Base-by-base conservation (phyloP, 1,140 invertebrate species). In the Drosophila lacteicornis region DNA sequence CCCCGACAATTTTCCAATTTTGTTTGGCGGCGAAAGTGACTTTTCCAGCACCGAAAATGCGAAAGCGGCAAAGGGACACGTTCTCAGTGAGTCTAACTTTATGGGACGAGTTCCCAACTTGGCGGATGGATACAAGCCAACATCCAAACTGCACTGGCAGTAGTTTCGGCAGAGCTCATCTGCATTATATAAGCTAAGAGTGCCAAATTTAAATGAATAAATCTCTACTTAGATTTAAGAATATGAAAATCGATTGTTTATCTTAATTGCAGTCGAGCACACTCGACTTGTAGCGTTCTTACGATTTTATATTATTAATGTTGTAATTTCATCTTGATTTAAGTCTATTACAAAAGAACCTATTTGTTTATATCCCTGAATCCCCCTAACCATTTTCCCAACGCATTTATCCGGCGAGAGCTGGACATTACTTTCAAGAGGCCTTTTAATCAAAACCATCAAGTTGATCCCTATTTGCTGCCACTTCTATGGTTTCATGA, bases 21-120 rank as follows among this genome's bases (percentile, higher is more conserved):
- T 22, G 40, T 38, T 55, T 70, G 67, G 40, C 62, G n/a, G 47
- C 22, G 27, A 69, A 69, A 69, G 62, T 68, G 22, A 55, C 62
- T 67, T 67, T 70, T 40, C 49, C 12, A 1, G 5, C n/a, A 36
- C 17, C 30, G 12, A 66, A 66, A 65, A 33, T 61, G 42, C 0
- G 46, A 27, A 33, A 15, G 15, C 9, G 36, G 15, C 12, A 17
- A 56, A 8, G 13, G n/a, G 9, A 30, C 60, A 62, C 33, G 60
- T 62, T 22, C n/a, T 30, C 33, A 25, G 22, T 22, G 50, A 17
- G n/a, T 30, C 36, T 22, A 59, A 43, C 53, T 47, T 62, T 70
- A 12, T 51, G 25, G 12, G 13, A 17, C 17, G 1, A 59, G 51
- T 43, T 7, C 30, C 19, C 11, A 43, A 42, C 13, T n/a, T 42